Evolutionary conservation across 2,888 invertebrate genomes (phyloP).

Genomic region (Cryptocheilus praepositus): DNA sequence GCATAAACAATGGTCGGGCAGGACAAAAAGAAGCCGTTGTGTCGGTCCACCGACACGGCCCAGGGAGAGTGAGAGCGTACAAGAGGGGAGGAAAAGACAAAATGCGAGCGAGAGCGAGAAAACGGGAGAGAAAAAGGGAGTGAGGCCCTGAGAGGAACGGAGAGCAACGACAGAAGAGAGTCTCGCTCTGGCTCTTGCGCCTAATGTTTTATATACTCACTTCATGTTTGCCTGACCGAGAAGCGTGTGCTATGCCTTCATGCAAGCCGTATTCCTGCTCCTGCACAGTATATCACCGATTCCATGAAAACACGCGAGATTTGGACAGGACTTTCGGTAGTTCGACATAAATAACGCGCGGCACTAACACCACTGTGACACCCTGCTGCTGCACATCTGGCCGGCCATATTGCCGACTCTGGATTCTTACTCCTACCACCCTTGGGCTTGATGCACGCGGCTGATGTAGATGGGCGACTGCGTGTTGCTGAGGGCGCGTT

Average conservation of each 20-base stretch:
- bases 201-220: slow-evolving; percentile 60
- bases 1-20: slow-evolving; percentile 30
- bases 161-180: too few species aligned
- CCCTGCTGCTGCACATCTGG: slow-evolving; percentile 72
- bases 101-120: not conserved
- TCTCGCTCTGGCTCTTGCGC: not conserved
- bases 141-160: not conserved
- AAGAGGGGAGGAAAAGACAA: slow-evolving; percentile 19
- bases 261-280: slow-evolving; percentile 69
- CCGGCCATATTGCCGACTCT: slow-evolving; percentile 71
- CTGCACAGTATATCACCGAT: slow-evolving; percentile 72
- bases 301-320: slow-evolving; percentile 74
- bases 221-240: slow-evolving; percentile 71
- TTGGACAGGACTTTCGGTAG: slow-evolving; percentile 72
- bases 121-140: not conserved
- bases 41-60: slow-evolving; percentile 21
- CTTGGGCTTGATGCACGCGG: slow-evolving; percentile 23
- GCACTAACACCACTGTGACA: slow-evolving; percentile 73
- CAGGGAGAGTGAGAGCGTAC: slow-evolving; percentile 11
- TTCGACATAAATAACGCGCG: slow-evolving; percentile 73
- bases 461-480: not conserved
- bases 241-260: slow-evolving; percentile 73
- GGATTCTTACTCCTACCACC: slow-evolving; percentile 52
- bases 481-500: not conserved
- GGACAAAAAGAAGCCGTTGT: slow-evolving; percentile 17